phyloP scores from a whole-genome alignment of 1,140 invertebrate species.

The Camponotus vicinus region DNA sequence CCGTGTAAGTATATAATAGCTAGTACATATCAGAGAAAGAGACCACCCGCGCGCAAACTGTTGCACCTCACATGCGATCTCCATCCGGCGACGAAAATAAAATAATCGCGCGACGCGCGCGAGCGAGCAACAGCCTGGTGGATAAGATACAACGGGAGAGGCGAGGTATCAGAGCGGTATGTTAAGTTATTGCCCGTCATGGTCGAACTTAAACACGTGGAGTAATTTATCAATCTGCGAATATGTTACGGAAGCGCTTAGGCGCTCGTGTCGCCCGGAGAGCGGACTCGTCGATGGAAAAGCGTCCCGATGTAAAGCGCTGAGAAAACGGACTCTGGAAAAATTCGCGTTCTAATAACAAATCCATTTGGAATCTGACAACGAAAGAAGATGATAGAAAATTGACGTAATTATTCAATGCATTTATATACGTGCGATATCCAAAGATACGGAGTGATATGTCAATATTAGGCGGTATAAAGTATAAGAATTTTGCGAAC shows the following conservation, averaged over 20 bases:
- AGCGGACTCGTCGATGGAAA: slow-evolving; percentile 31
- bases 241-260: slow-evolving; percentile 77
- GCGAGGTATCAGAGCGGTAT: slow-evolving; percentile 73
- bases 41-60: neutral
- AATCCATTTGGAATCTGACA: neutral
- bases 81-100: slow-evolving; percentile 38
- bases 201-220: slow-evolving; percentile 78
- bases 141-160: slow-evolving; percentile 64
- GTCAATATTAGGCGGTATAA: neutral
- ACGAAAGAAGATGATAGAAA: neutral
- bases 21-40: slow-evolving; percentile 21
- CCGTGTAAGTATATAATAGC: slow-evolving; percentile 52
- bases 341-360: neutral
- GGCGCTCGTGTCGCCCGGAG: slow-evolving; percentile 43
- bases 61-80: neutral
- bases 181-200: slow-evolving; percentile 78
- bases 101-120: slow-evolving; percentile 45
- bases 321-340: neutral
- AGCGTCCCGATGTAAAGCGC: slow-evolving; percentile 29
- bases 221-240: slow-evolving; percentile 78
- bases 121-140: slow-evolving; percentile 26
- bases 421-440: neutral
- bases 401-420: neutral
- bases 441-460: neutral
- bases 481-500: neutral